A percentile compares a stretch with the other conserved stretches of the same genome.
Conservation (phyloP, 2,113 vertebrate genomes). For the Dryoscopus gambensis region DNA sequence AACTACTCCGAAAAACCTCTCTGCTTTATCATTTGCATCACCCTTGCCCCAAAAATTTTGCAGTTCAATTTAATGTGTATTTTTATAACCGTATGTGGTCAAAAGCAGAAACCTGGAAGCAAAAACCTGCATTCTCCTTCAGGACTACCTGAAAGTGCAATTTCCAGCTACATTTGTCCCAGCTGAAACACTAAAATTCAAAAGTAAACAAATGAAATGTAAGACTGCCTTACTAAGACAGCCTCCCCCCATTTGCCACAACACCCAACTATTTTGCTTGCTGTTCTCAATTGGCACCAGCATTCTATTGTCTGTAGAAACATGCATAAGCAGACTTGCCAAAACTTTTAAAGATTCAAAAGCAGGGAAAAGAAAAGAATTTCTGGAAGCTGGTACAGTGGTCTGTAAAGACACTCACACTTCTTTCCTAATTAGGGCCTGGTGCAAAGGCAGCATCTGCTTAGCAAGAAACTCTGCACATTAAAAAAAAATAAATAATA, state of each 20-base stretch:
- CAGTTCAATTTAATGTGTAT: background rate
- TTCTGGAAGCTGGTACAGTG: background rate
- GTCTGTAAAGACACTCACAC: background rate
- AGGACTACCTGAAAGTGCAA: background rate
- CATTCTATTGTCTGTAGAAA: constrained; percentile 25
- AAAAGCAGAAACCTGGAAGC: background rate
- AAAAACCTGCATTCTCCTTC: background rate
- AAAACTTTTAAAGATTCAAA: background rate
- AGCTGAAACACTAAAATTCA: background rate
- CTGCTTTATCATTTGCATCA: background rate
- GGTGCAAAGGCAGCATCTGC: background rate
- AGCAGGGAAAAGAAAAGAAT: background rate
- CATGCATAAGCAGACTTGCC: background rate
- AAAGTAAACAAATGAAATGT: background rate
- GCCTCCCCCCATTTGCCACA: background rate
- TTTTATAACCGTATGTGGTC: background rate
- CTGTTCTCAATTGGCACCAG: constrained; percentile 2
- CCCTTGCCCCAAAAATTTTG: background rate
- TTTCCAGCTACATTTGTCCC: background rate
- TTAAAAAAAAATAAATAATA: background rate
- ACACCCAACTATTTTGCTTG: background rate
- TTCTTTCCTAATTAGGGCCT: background rate
- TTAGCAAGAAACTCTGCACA: background rate
- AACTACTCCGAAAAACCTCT: background rate
- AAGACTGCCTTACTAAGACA: background rate